These are phyloP conservation scores for Laodelphax striatellus DNA, from an alignment of 1,140 invertebrate species.

Conservation along the genomic window DNA sequence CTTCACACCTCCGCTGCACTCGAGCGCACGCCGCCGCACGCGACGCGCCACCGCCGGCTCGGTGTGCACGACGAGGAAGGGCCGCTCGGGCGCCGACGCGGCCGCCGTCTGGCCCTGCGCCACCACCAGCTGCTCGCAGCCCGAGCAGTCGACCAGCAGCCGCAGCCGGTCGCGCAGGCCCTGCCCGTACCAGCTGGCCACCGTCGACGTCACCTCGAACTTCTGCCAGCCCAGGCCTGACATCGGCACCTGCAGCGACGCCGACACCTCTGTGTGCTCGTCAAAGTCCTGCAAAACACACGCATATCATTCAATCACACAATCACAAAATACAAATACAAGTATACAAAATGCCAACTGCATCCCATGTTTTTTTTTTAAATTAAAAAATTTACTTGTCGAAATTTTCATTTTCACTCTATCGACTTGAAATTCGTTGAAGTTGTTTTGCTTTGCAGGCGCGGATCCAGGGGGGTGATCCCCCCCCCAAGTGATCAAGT, in stretches of 20 bases:
- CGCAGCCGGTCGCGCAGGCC: conserved; percentile 46
- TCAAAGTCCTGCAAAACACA: conserved; percentile 39
- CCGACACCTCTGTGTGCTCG: conserved; percentile 49
- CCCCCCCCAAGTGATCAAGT: no score
- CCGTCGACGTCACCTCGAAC: conserved; percentile 66
- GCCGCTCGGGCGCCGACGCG: conserved; percentile 43
- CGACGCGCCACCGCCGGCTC: conserved; percentile 44
- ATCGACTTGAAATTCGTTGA: no score
- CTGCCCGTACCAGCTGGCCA: conserved; percentile 54
- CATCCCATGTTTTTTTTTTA: no score
- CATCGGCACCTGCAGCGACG: conserved; percentile 53
- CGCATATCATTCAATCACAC: background rate
- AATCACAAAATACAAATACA: background rate
- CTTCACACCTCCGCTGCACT: conserved; percentile 59
- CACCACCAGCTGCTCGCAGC: conserved; percentile 60
- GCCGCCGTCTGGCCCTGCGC: conserved; percentile 18
- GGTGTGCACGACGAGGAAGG: conserved; percentile 74
- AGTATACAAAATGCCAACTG: background rate
- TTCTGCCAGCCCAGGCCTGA: conserved; percentile 71
- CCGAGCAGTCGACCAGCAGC: conserved; percentile 72
- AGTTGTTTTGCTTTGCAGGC: no score
- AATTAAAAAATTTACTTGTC: no score
- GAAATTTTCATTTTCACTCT: no score
- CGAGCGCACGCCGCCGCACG: conserved; percentile 64
- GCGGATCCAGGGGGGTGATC: no score